A percentile compares a stretch with the other conserved stretches of the same genome.
Evolutionary conservation across 1,140 invertebrate species (phyloP).

Genomic region (Drosophila lacteicornis): DNA sequence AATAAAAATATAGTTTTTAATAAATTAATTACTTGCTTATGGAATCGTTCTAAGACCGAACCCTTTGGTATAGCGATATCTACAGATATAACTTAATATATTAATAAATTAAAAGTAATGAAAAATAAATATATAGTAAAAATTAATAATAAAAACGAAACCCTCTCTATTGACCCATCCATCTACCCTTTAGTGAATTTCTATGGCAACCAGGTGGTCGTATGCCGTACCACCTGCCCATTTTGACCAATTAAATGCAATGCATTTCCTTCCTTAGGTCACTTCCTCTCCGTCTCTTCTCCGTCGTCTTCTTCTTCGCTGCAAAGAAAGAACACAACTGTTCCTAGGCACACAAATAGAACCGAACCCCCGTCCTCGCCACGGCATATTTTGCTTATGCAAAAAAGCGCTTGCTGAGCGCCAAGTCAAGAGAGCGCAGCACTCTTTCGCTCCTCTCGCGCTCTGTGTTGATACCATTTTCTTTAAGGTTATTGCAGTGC

Average conservation of each 20-base stretch:
- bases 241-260: conserved; percentile 73
- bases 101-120: too few relatives aligned
- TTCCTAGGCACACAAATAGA: conserved; percentile 61
- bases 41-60: not conserved
- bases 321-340: conserved; percentile 13
- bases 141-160: not conserved
- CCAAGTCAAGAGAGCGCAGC: conserved; percentile 56
- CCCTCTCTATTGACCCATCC: not conserved
- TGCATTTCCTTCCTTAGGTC: conserved; percentile 78
- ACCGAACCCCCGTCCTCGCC: not conserved
- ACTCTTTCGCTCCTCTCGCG: conserved; percentile 11
- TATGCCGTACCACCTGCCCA: conserved; percentile 24
- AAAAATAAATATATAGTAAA: too few relatives aligned
- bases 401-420: conserved; percentile 68
- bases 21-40: too few relatives aligned
- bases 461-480: conserved; percentile 54
- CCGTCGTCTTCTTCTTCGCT: not conserved
- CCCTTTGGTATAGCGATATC: conserved; percentile 3
- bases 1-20: not conserved
- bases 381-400: conserved; percentile 51
- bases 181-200: conserved; percentile 9
- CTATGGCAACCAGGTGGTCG: conserved; percentile 24
- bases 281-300: conserved; percentile 53
- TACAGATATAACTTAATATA: not conserved
- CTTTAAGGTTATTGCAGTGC: conserved; percentile 80